Percentiles rank a stretch among this genome's conserved stretches.
Evolutionary conservation across 2,888 invertebrate genomes (phyloP).

Genomic region (Masnerella sp.): DNA sequence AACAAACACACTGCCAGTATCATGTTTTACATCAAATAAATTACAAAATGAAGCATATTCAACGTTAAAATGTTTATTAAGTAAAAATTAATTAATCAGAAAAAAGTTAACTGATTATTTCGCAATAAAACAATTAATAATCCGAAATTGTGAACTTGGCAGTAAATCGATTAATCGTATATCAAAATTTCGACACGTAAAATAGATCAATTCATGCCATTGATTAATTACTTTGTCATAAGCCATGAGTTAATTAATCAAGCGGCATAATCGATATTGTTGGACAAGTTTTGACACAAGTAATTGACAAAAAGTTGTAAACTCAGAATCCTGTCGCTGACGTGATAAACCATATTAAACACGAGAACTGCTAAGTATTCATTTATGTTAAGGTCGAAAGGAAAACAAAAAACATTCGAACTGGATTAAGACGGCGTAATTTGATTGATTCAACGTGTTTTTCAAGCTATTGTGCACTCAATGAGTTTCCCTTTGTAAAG

Average conservation of each 20-base stretch:
- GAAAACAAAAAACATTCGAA: constrained; percentile 13
- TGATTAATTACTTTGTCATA: constrained; percentile 16
- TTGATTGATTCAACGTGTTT: constrained; percentile 1
- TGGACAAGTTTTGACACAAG: neutral
- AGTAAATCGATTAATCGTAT: constrained; percentile 9
- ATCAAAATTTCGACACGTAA: neutral
- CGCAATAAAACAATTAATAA: neutral
- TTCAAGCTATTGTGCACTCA: neutral
- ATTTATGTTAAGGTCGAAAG: constrained; percentile 15
- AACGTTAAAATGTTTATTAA: neutral
- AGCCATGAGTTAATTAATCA: constrained; percentile 14
- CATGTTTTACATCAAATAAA: no score
- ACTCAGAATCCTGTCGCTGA: neutral
- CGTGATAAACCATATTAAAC: constrained; percentile 7
- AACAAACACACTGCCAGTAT: no score
- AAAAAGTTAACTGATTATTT: neutral
- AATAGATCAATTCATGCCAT: neutral
- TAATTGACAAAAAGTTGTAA: constrained; percentile 16
- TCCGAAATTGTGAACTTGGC: no score
- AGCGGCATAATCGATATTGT: constrained; percentile 5
- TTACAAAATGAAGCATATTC: neutral
- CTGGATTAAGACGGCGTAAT: constrained; percentile 18
- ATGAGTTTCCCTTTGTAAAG: neutral
- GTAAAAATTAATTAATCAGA: neutral
- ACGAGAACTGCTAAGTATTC: constrained; percentile 12